Conservation (phyloP, 2,113 vertebrate genomes). For the Pseudolaguvia tuberculata region DNA sequence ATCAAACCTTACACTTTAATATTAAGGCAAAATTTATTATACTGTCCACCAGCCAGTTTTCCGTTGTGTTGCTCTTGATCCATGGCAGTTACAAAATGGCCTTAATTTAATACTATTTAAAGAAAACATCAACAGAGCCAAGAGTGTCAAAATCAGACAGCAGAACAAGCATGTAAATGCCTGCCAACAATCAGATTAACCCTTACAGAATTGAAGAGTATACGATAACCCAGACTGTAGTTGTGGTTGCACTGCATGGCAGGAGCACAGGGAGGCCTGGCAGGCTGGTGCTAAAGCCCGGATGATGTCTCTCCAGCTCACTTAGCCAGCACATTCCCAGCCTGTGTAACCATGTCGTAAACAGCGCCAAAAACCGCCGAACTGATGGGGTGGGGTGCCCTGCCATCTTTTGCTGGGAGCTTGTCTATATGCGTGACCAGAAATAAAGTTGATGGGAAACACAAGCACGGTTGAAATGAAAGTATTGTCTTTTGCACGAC, state of each 20-base stretch:
- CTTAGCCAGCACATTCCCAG: slow-evolving; percentile 36
- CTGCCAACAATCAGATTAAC: neutral
- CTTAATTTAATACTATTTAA: neutral
- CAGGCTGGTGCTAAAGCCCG: slow-evolving; percentile 7
- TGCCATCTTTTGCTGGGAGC: neutral
- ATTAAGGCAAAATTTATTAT: neutral
- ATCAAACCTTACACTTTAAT: neutral
- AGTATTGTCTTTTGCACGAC: neutral
- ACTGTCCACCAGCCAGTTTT: neutral
- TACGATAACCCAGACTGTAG: neutral
- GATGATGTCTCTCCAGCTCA: neutral
- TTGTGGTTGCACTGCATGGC: neutral
- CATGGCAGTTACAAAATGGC: neutral
- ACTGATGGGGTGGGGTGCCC: slow-evolving; percentile 29
- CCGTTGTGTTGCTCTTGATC: neutral
- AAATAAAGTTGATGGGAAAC: slow-evolving; percentile 3
- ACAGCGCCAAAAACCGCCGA: slow-evolving; percentile 40
- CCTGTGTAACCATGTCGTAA: slow-evolving; percentile 27
- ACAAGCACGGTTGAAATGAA: neutral
- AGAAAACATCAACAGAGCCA: neutral
- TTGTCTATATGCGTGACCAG: neutral
- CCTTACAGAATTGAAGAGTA: neutral
- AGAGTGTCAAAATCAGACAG: neutral
- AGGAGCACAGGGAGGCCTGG: neutral
- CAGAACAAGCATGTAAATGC: neutral